Evolutionary conservation across 2,888 invertebrate species (phyloP), one percentile per base, ranked within the genome.

Genomic region (Pseudoips prasinana): DNA sequence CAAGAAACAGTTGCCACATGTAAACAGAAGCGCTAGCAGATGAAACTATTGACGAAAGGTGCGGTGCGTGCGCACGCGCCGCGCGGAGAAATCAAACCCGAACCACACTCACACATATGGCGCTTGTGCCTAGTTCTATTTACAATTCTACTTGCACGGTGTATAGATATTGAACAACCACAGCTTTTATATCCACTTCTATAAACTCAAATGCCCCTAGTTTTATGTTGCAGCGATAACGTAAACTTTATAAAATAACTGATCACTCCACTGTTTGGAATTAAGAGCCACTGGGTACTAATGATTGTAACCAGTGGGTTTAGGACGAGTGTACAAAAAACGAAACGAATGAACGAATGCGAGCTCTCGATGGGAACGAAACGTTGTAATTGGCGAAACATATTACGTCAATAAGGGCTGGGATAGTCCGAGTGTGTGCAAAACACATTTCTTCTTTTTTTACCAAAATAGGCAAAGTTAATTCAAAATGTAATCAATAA

Each of bases 21-120:
- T 81, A 84, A 85, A 84, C 81, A 84, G 61, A 60, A 59, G 53
- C 55, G 58, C 66, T 46, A 63, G 64, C 66, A 71, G 77, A 80
- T 75, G 73, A 76, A 78, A 74, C 73, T 75, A 73, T 71, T 64
- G 69, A 70, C 50, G 64, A 73, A 67, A 79, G 68, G 61, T 64
- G 63, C 62, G 63, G 73, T 74, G 62, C 72, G 60, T 58, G 62
- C 51, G 67, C 75, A 76, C 77, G 76, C 71, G 74, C 72, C 67
- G 40, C 51, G 49, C 62, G 65, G 71, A 73, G 73, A 76, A 78
- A 79, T 73, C 68, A 58, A 50, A 53, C 59, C 52, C 54, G 34
- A 49, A 32, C 40, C 25, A 39, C 39, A 48, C 48, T 56, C 57
- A 61, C 60, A 64, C 55, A 63, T 49, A 39, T 42, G 25, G 29